phyloP scores from a whole-genome alignment of 1,140 invertebrate species.

The Tetramorium alpestre region DNA sequence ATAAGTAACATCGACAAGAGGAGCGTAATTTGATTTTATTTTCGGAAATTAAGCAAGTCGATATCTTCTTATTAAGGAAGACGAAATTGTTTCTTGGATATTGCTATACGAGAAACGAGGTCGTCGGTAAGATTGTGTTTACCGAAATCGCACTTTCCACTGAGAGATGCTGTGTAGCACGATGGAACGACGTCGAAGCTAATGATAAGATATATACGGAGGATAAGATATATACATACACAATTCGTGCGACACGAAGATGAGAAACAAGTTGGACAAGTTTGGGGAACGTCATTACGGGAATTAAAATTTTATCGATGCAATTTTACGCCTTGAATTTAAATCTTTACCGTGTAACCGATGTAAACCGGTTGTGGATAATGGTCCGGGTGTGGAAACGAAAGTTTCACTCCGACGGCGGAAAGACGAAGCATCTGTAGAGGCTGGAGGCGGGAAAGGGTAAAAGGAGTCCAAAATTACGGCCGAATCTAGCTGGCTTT shows the following conservation, averaged over 20 bases:
- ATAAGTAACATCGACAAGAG: background rate
- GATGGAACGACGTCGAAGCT: background rate
- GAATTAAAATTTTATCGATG: constrained; percentile 9
- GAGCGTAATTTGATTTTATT: background rate
- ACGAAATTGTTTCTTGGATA: background rate
- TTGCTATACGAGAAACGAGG: background rate
- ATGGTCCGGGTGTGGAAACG: constrained; percentile 29
- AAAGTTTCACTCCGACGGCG: constrained; percentile 52
- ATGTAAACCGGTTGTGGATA: constrained; percentile 49
- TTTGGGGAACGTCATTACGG: background rate
- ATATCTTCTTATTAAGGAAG: background rate
- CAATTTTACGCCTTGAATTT: constrained; percentile 25
- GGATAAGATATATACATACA: background rate
- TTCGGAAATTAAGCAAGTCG: background rate
- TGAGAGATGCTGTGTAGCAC: background rate
- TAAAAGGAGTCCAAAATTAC: constrained; percentile 63
- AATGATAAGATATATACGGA: background rate
- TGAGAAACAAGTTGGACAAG: background rate
- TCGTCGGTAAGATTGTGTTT: background rate
- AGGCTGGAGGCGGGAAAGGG: constrained; percentile 18
- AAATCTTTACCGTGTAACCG: constrained; percentile 32
- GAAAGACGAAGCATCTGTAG: constrained; percentile 29
- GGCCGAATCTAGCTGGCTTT: constrained; percentile 43
- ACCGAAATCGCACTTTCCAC: background rate
- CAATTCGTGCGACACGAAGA: background rate